phyloP scores from a whole-genome alignment of 2,888 invertebrate species.

The Lithophane leautieri region DNA sequence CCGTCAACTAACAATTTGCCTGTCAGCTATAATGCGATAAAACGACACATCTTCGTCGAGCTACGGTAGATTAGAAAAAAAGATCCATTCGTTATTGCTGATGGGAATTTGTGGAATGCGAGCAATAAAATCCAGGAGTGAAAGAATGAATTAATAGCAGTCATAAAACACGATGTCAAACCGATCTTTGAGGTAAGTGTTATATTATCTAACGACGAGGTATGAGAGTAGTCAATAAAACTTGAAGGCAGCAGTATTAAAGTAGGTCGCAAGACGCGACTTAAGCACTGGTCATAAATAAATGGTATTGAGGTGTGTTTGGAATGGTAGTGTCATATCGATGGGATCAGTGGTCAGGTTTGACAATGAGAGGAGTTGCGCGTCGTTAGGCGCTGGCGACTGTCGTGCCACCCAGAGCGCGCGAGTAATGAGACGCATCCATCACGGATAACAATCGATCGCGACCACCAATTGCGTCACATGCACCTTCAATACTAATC shows the following conservation, averaged over 20 bases:
- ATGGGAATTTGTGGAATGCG: slow-evolving; percentile 71
- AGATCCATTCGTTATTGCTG: slow-evolving; percentile 65
- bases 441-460: slow-evolving; percentile 85
- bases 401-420: slow-evolving; percentile 83
- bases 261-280: slow-evolving; percentile 69
- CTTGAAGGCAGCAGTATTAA: slow-evolving; percentile 74
- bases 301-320: slow-evolving; percentile 85
- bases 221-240: slow-evolving; percentile 79
- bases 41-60: slow-evolving; percentile 23
- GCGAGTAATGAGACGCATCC: slow-evolving; percentile 84
- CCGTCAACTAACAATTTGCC: slow-evolving; percentile 78
- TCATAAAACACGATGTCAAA: slow-evolving; percentile 84
- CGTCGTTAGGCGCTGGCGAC: slow-evolving; percentile 78
- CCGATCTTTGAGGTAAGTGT: slow-evolving; percentile 77
- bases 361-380: slow-evolving; percentile 78
- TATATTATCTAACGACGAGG: slow-evolving; percentile 78
- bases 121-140: slow-evolving; percentile 79
- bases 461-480: slow-evolving; percentile 71
- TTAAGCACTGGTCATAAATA: slow-evolving; percentile 86
- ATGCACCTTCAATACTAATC: slow-evolving; percentile 59
- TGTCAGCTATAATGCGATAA: slow-evolving; percentile 53
- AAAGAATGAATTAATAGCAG: slow-evolving; percentile 82
- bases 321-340: slow-evolving; percentile 82
- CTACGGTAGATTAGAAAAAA: slow-evolving; percentile 20
- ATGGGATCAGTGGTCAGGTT: slow-evolving; percentile 80